These are phyloP conservation scores for Diplosoma virens DNA, from an alignment of 23 tunicate species.

Conservation along the genomic window DNA sequence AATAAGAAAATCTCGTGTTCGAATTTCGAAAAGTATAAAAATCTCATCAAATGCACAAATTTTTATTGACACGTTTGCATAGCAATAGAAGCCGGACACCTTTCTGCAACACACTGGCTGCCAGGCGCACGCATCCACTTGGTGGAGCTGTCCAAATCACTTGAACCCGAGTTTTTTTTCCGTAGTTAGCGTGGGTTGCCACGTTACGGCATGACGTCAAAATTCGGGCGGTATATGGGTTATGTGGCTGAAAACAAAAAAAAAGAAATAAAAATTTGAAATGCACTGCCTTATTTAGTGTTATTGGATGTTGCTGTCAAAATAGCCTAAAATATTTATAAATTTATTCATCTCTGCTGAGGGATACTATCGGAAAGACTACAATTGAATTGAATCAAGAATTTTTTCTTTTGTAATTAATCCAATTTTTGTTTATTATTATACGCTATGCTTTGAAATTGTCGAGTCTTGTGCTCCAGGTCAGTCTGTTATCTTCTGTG, in stretches of 20 bases:
- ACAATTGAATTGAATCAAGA: no score
- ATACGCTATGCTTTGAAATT: no score
- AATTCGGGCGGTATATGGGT: constrained; percentile 44
- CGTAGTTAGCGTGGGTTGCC: constrained; percentile 39
- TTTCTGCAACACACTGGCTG: constrained; percentile 69
- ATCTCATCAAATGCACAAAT: neutral
- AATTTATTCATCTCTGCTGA: no score
- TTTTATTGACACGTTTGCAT: neutral
- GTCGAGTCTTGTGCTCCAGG: no score
- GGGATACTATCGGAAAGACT: no score
- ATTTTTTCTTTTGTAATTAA: no score
- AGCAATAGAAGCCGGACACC: constrained; percentile 30
- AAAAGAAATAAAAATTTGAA: no score
- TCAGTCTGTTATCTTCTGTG: no score
- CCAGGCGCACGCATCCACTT: constrained; percentile 54
- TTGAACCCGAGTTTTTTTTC: constrained; percentile 64
- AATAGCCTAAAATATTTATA: no score
- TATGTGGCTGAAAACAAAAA: constrained; percentile 51
- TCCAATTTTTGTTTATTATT: no score
- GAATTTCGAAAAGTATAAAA: neutral
- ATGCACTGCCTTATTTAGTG: no score
- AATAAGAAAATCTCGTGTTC: neutral
- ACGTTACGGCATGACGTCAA: constrained; percentile 38
- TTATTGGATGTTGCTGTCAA: no score
- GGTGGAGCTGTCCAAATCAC: constrained; percentile 68